Conservation (phyloP, 2,797 vertebrate genomes). For the Dryobates pubescens region DNA sequence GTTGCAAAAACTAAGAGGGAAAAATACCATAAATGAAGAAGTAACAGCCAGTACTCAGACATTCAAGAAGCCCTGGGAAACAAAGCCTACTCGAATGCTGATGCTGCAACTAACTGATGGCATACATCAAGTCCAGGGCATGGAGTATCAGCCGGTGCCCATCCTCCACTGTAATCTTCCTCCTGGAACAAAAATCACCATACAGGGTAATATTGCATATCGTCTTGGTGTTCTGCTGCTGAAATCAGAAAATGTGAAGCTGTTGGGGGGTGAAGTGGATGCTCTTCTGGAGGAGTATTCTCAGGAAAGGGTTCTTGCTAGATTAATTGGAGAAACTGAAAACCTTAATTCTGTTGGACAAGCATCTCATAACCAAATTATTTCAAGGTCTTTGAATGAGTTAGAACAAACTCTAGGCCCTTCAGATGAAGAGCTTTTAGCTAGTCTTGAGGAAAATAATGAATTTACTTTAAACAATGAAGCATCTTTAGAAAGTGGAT, state of each 20-base stretch:
- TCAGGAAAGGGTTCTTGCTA: slow-evolving; percentile 86
- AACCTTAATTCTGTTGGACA: slow-evolving; percentile 58
- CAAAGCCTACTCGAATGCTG: slow-evolving; percentile 89
- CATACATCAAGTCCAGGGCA: slow-evolving; percentile 89
- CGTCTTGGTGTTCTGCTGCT: slow-evolving; percentile 91
- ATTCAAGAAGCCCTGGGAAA: slow-evolving; percentile 90
- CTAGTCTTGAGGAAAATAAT: slow-evolving; percentile 83
- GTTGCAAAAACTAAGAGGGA: slow-evolving; percentile 88
- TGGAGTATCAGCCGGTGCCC: slow-evolving; percentile 91
- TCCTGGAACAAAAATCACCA: slow-evolving; percentile 92
- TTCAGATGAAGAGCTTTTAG: slow-evolving; percentile 87
- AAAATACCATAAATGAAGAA: slow-evolving; percentile 87
- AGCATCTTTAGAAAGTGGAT: slow-evolving; percentile 80
- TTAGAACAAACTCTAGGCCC: slow-evolving; percentile 70
- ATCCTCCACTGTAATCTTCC: slow-evolving; percentile 82
- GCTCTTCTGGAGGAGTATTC: slow-evolving; percentile 85
- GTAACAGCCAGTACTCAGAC: slow-evolving; percentile 86
- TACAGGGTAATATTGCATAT: slow-evolving; percentile 86
- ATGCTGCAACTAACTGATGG: slow-evolving; percentile 95
- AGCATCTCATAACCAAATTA: slow-evolving; percentile 50
- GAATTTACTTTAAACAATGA: slow-evolving; percentile 64
- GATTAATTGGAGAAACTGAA: slow-evolving; percentile 86
- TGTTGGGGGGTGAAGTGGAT: slow-evolving; percentile 94
- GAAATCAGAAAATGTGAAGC: slow-evolving; percentile 88
- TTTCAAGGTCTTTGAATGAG: slow-evolving; percentile 66